Base-by-base conservation (phyloP, 2,888 invertebrate genomes). In the Apotomis capreana region DNA sequence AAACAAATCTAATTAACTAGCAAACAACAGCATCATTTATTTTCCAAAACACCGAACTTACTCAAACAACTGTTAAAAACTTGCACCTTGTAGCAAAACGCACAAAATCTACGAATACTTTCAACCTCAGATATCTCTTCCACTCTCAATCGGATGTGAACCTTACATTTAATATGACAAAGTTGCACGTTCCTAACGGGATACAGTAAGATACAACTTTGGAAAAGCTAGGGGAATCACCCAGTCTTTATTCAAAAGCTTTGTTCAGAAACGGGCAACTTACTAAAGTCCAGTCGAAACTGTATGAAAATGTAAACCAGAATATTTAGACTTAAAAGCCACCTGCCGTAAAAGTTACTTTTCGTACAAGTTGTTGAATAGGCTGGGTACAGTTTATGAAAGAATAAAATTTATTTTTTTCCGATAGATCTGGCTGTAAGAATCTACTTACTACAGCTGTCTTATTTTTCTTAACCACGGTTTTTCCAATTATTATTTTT, bases 231-330 rank as follows among this genome's bases (percentile, higher is more conserved):
- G 10, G 44, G 12, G 40, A 55, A 65, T 65, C 78, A 77, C 82
- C 59, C 67, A 81, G 81, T 84, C 83, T 84, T 84, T 84, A 87
- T 87, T 85, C 86, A 83, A 83, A 84, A 83, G 85, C 84, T 85
- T 87, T 86, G 84, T 85, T 79, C 75, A 83, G 84, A 87, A 85
- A 86, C 85, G 81, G 77, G 74, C 77, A 76, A 77, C 73, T 78
- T 73, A 58, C 73, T 77, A 82, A 82, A 84, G 81, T 83, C 80
- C 78, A 75, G 76, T 79, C 69, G 76, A 77, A 78, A 76, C 64
- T 84, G 84, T 85, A 84, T 80, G 83, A 84, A 86, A 87, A 85
- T 84, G 83, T 85, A 86, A 86, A 84, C 80, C 80, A 76, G 78
- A 78, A 81, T 83, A 81, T 83, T 84, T 83, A 84, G 81, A 77